Percentiles rank a stretch among this genome's conserved stretches.
phyloP scores from a whole-genome alignment of 2,888 invertebrate genomes.

The Cryptophagus acutangulus region DNA sequence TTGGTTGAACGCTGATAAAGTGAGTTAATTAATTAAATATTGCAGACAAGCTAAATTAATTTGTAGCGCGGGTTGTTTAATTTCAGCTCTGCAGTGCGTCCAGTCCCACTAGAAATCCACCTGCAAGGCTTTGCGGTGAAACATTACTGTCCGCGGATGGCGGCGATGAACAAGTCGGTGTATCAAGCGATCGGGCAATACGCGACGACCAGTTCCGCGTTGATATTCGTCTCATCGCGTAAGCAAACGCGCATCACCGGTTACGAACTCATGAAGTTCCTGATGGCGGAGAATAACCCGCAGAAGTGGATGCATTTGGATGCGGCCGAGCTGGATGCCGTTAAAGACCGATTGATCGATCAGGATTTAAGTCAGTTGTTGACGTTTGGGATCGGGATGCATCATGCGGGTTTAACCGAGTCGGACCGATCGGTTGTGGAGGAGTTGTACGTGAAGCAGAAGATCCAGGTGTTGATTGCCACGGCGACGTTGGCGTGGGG shows the following conservation, averaged over 20 bases:
- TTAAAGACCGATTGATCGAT: constrained; percentile 69
- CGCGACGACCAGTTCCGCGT: constrained; percentile 83
- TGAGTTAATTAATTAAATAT: constrained; percentile 17
- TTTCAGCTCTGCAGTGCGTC: constrained; percentile 94
- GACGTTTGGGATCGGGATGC: constrained; percentile 96
- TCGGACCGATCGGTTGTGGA: constrained; percentile 87
- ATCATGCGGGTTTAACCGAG: constrained; percentile 96
- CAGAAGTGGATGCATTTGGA: constrained; percentile 91
- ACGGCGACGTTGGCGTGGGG: constrained; percentile 99
- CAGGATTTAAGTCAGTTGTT: constrained; percentile 88
- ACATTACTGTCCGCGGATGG: constrained; percentile 99
- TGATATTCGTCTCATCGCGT: constrained; percentile 94
- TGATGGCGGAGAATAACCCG: constrained; percentile 87
- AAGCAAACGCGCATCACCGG: constrained; percentile 96
- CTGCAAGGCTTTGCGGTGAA: constrained; percentile 90
- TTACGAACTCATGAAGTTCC: constrained; percentile 84
- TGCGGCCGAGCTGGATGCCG: constrained; percentile 79
- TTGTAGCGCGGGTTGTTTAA: constrained; percentile 85
- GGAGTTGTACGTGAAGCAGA: constrained; percentile 88
- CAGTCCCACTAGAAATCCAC: constrained; percentile 90
- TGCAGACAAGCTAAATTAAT: constrained; percentile 7
- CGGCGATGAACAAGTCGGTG: constrained; percentile 98
- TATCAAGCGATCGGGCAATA: constrained; percentile 93
- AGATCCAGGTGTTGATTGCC: constrained; percentile 93
- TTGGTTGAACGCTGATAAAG: constrained; percentile 83